Conservation (phyloP, 1,140 invertebrate genomes). For the Drosophila triauraria region DNA sequence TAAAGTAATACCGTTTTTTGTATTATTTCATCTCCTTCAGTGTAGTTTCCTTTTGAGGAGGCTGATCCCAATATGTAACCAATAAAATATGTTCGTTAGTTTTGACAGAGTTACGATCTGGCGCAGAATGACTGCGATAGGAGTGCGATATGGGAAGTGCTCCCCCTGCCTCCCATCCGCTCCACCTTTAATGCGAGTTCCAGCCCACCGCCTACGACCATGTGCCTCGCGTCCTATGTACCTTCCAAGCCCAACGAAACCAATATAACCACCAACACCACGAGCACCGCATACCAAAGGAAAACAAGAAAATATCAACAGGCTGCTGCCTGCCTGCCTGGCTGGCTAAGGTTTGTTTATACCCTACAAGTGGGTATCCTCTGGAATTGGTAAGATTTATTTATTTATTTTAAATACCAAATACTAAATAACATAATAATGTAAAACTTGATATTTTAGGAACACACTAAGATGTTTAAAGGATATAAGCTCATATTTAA, state of each 20-base stretch:
- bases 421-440: background rate
- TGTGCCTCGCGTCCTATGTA: conserved; percentile 8
- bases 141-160: conserved; percentile 9
- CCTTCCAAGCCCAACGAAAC: conserved; percentile 10
- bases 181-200: background rate
- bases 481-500: no score
- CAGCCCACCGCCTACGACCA: conserved; percentile 37
- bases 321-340: conserved; percentile 18
- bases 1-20: no score
- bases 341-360: background rate
- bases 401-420: background rate
- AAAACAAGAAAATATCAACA: conserved; percentile 64
- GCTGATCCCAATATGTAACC: conserved; percentile 20
- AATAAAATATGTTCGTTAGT: conserved; percentile 32
- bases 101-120: conserved; percentile 36
- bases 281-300: conserved; percentile 32
- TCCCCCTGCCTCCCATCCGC: background rate
- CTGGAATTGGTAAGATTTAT: background rate
- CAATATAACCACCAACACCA: conserved; percentile 8
- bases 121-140: conserved; percentile 14
- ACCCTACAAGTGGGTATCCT: conserved; percentile 1
- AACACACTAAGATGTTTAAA: background rate
- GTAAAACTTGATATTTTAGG: background rate
- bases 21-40: background rate
- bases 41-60: conserved; percentile 16